Conservation (phyloP, 2,113 vertebrate species). For the Saguinus imperator region DNA sequence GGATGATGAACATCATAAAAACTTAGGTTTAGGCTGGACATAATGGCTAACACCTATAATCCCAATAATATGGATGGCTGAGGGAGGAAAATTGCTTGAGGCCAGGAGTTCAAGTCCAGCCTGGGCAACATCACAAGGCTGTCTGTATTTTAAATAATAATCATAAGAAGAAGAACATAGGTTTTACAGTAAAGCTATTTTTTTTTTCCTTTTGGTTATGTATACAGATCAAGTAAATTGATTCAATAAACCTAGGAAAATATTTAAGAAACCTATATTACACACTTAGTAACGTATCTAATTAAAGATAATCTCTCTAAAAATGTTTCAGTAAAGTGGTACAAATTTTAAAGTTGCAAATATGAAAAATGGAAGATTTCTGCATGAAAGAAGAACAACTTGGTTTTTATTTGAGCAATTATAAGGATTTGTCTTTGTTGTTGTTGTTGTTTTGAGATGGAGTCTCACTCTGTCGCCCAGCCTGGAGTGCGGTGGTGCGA, state of each 20-base stretch:
- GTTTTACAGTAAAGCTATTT: not conserved
- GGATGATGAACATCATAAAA: not conserved
- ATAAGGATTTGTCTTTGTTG: not conserved
- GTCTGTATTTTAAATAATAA: too few relatives aligned
- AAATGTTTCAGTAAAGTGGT: not conserved
- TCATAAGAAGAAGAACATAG: not conserved
- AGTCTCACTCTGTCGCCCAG: too few relatives aligned
- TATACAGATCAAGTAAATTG: not conserved
- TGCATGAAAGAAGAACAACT: not conserved
- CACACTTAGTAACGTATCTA: not conserved
- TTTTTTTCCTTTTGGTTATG: not conserved
- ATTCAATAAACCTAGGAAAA: slow-evolving; percentile 42
- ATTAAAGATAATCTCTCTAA: not conserved
- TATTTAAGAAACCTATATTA: not conserved
- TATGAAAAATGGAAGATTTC: slow-evolving; percentile 31
- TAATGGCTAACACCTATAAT: too few relatives aligned
- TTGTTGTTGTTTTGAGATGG: too few relatives aligned
- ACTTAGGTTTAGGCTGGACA: too few relatives aligned
- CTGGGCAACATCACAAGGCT: too few relatives aligned
- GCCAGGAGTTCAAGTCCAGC: too few relatives aligned
- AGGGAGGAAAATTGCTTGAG: too few relatives aligned
- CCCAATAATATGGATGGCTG: too few relatives aligned
- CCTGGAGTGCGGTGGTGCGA: too few relatives aligned
- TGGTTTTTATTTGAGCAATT: not conserved
- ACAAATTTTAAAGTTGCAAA: not conserved